phyloP scores from a whole-genome alignment of 1,140 invertebrate genomes.

The Psilanteris sp. region DNA sequence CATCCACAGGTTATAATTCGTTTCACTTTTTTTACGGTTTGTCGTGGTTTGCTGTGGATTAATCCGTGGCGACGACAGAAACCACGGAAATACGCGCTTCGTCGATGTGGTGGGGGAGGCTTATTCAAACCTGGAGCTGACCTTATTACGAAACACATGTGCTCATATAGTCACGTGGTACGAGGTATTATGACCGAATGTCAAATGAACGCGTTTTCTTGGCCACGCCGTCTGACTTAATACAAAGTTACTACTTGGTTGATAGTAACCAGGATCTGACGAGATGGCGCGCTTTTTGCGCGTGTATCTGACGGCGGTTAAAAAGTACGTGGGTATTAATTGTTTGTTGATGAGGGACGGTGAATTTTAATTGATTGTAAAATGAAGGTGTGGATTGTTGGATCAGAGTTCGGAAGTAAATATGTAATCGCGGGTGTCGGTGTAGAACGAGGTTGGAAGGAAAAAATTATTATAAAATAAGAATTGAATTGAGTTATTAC shows the following conservation, averaged over 20 bases:
- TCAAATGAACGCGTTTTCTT: slow-evolving; percentile 11
- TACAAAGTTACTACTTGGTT: slow-evolving; percentile 22
- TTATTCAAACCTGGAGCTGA: slow-evolving; percentile 1
- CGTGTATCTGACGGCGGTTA: background rate
- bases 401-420: no score
- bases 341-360: no score
- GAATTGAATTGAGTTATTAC: no score
- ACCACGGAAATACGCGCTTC: background rate
- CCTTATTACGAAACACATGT: slow-evolving; percentile 56
- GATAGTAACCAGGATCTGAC: background rate
- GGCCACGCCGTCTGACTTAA: slow-evolving; percentile 29
- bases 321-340: no score
- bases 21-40: background rate
- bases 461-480: no score
- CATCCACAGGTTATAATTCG: slow-evolving; percentile 66
- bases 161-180: slow-evolving; percentile 41
- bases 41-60: no score
- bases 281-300: slow-evolving; percentile 40
- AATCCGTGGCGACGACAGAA: background rate
- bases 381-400: no score
- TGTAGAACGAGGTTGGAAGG: no score
- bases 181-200: slow-evolving; percentile 7
- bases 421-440: no score
- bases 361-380: no score
- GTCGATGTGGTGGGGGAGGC: no score